These are phyloP conservation scores for Phallusia fumigata DNA, from an alignment of 23 tunicate genomes.

Conservation along the genomic window DNA sequence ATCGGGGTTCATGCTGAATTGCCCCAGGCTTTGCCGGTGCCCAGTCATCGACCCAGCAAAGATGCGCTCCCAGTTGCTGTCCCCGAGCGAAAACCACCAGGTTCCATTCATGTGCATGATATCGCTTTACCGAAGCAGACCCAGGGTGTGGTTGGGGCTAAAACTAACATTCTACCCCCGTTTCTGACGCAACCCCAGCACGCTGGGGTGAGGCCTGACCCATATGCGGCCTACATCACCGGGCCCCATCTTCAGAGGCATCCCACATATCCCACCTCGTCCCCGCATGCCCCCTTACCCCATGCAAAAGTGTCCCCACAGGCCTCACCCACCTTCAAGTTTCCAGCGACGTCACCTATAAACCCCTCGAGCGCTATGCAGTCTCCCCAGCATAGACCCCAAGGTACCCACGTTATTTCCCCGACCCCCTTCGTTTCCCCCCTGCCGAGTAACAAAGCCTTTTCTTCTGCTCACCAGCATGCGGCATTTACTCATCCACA, in stretches of 20 bases:
- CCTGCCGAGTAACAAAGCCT: constrained; percentile 3
- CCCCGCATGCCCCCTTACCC: constrained; percentile 1
- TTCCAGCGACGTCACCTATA: not conserved
- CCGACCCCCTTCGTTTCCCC: not conserved
- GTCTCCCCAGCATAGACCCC: not conserved
- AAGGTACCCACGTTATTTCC: not conserved
- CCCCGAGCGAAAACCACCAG: constrained; percentile 1
- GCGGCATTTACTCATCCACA: not conserved
- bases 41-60: not conserved
- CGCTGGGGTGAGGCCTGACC: not conserved
- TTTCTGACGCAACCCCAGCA: not conserved
- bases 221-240: not conserved
- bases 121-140: constrained; percentile 1
- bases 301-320: not conserved
- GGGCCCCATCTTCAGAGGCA: not conserved
- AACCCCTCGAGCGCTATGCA: not conserved
- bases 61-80: not conserved
- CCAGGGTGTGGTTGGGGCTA: constrained; percentile 9
- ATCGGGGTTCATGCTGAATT: not conserved
- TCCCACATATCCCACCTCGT: not conserved
- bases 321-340: constrained; percentile 4
- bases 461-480: not conserved
- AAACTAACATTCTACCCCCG: constrained; percentile 2
- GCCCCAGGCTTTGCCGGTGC: not conserved
- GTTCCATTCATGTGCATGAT: constrained; percentile 4